These are phyloP conservation scores for Erpetoichthys calabaricus DNA, from an alignment of 2,797 vertebrate species.

Conservation along the genomic window DNA sequence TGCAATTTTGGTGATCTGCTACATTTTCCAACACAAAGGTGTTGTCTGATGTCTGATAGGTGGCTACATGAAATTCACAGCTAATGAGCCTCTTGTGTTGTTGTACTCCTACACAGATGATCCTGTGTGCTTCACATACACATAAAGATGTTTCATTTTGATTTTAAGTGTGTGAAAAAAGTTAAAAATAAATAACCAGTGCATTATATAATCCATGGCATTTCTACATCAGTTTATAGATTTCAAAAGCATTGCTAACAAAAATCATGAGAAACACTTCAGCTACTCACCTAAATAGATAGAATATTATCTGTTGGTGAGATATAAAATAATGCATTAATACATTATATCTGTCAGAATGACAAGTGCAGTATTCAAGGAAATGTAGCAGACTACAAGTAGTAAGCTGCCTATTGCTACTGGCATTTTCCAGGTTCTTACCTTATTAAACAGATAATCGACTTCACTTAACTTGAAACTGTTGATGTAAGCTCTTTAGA, in stretches of 20 bases:
- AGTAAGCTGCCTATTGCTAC: not conserved
- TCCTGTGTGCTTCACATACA: not conserved
- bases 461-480: constrained; percentile 1
- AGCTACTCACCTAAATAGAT: no score
- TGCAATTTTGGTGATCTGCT: no score
- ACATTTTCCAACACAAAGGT: no score
- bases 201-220: no score
- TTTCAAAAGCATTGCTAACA: no score
- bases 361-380: constrained; percentile 12
- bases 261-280: no score
- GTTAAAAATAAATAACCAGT: no score
- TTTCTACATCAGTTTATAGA: no score
- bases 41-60: not conserved
- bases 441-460: not conserved
- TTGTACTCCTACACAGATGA: not conserved
- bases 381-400: not conserved
- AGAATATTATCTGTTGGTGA: no score
- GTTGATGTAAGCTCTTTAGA: not conserved
- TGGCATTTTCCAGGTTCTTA: not conserved
- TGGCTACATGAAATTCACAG: not conserved
- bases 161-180: no score
- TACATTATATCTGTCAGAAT: no score
- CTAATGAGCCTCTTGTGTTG: not conserved
- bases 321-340: no score
- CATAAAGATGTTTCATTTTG: not conserved